These are phyloP conservation scores for Ptilorrhoa leucosticta DNA, from an alignment of 2,113 vertebrate genomes.

Conservation along the genomic window DNA sequence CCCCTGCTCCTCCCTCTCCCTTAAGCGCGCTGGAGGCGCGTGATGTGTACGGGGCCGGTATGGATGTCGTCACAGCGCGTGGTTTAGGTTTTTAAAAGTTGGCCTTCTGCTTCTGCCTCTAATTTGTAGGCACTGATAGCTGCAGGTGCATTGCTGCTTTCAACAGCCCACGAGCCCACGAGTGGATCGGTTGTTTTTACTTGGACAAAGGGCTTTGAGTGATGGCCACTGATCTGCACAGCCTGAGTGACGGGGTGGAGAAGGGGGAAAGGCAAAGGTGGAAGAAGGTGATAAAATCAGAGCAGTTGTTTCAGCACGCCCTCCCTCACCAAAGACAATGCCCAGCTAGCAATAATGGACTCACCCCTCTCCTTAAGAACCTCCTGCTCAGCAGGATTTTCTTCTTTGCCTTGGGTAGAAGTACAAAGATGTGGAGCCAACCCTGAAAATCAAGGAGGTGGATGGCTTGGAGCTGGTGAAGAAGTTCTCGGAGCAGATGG, in stretches of 20 bases:
- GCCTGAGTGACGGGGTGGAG: background rate
- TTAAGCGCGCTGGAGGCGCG: background rate
- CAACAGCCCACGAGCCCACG: background rate
- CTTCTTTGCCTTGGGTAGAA: constrained; percentile 72
- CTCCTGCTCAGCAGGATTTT: background rate
- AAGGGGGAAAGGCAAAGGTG: background rate
- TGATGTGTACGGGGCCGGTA: background rate
- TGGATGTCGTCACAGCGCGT: background rate
- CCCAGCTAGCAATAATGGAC: background rate
- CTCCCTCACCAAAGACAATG: background rate
- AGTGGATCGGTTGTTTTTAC: background rate
- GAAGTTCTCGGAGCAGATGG: constrained; percentile 92
- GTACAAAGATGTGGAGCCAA: constrained; percentile 88
- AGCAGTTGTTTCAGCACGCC: background rate
- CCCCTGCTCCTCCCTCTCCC: background rate
- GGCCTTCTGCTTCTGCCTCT: background rate
- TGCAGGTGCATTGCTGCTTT: background rate
- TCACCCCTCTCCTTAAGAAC: background rate
- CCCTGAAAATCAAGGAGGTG: constrained; percentile 87
- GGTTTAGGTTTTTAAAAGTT: background rate
- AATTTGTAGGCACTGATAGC: background rate
- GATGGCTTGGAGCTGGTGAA: constrained; percentile 88
- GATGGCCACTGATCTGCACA: background rate
- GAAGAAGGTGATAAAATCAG: background rate
- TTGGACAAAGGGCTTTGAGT: background rate